Percentiles rank a stretch among this genome's conserved stretches.
These are phyloP conservation scores for Intellagama lesueurii DNA, from an alignment of 2,797 vertebrate genomes.

Conservation along the genomic window DNA sequence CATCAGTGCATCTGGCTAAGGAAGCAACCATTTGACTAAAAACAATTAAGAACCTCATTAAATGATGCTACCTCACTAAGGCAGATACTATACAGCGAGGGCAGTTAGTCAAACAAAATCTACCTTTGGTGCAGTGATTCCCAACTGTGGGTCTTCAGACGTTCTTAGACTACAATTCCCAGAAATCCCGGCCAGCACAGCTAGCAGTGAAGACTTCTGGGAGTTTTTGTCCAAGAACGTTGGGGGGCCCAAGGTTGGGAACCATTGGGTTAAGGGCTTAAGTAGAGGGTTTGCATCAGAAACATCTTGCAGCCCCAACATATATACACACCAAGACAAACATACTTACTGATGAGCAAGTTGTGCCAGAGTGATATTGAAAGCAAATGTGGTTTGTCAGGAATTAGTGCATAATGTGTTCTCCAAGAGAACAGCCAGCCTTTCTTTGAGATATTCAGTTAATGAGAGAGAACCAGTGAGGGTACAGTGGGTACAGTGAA, in stretches of 20 bases:
- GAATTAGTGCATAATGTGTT: not conserved
- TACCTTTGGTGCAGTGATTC: not conserved
- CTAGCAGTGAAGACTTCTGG: no score
- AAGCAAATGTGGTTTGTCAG: not conserved
- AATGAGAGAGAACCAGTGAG: no score
- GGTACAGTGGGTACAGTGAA: no score
- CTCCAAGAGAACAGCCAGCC: not conserved
- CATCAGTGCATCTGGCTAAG: not conserved
- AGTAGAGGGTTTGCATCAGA: not conserved
- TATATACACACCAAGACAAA: not conserved
- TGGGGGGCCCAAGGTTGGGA: no score
- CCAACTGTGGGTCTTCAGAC: no score
- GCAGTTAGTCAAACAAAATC: not conserved
- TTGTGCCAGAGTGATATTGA: not conserved
- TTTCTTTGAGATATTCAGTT: not conserved
- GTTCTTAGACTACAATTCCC: no score
- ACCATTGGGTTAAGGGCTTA: not conserved
- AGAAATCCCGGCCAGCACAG: no score
- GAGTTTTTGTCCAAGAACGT: no score
- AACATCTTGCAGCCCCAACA: not conserved
- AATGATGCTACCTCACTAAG: conserved; percentile 9
- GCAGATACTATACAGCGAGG: conserved; percentile 15
- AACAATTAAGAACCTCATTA: conserved; percentile 36
- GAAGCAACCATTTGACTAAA: conserved; percentile 10
- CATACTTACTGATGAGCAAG: not conserved